phyloP scores from a whole-genome alignment of 2,888 invertebrate species.

The Papilio demoleus region DNA sequence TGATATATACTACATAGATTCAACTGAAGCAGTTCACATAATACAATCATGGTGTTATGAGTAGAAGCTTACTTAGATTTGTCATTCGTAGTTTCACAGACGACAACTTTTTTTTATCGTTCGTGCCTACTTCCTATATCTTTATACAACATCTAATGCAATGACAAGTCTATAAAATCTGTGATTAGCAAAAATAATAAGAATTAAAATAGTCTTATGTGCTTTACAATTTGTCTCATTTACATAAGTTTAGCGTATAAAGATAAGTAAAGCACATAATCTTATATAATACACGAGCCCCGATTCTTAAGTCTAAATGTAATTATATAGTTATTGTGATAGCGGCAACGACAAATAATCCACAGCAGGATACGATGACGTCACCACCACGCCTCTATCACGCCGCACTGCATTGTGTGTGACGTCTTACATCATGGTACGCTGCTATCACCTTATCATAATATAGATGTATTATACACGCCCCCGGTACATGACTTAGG shows the following conservation, averaged over 20 bases:
- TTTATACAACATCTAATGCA: neutral
- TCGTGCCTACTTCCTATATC: neutral
- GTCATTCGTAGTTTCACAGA: neutral
- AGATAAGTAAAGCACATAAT: conserved; percentile 47
- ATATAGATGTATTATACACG: conserved; percentile 8
- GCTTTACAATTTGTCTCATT: neutral
- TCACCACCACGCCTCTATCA: conserved; percentile 47
- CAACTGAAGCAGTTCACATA: neutral
- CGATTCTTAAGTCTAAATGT: neutral
- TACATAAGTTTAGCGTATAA: neutral
- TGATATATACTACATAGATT: neutral
- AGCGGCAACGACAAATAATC: conserved; percentile 1
- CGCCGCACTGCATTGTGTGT: conserved; percentile 39
- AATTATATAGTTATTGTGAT: neutral
- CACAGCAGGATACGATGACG: neutral
- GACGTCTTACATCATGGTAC: neutral
- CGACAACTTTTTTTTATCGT: neutral
- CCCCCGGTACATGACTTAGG: conserved; percentile 14
- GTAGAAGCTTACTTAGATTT: neutral
- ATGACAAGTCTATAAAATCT: neutral
- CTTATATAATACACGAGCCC: conserved; percentile 12
- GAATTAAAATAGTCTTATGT: conserved; percentile 2
- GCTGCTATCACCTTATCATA: conserved; percentile 18
- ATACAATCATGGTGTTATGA: no score
- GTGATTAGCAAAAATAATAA: conserved; percentile 1